A percentile compares a stretch with the other conserved stretches of the same genome.
These are phyloP conservation scores for Hippasteria phrygiana DNA, from an alignment of 53 echinoderm and acorn worm species.

Conservation along the genomic window DNA sequence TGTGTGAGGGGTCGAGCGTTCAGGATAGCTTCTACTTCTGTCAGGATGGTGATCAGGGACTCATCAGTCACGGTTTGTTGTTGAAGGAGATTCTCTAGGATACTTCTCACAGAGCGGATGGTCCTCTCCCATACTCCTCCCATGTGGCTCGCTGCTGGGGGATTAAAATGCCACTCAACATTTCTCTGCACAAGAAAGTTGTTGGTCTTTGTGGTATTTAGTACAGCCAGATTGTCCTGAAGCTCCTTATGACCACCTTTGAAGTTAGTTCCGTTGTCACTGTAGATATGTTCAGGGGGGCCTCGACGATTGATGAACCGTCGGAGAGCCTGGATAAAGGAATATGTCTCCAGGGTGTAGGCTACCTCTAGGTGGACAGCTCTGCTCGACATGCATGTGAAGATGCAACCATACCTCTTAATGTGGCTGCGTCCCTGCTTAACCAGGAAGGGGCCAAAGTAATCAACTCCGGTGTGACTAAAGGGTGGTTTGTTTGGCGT, in stretches of 20 bases:
- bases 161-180: conserved; percentile 66
- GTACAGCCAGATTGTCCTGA: conserved; percentile 39
- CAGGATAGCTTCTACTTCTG: conserved; percentile 71
- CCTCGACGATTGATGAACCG: conserved; percentile 57
- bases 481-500: conserved; percentile 65
- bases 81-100: conserved; percentile 60
- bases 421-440: conserved; percentile 27
- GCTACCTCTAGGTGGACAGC: conserved; percentile 41
- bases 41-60: conserved; percentile 61
- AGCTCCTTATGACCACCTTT: conserved; percentile 65
- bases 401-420: background rate
- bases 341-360: conserved; percentile 58
- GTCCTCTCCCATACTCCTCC: conserved; percentile 71
- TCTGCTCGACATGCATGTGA: background rate
- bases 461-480: conserved; percentile 52
- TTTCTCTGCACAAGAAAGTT: conserved; percentile 14
- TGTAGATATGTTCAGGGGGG: conserved; percentile 41
- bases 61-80: conserved; percentile 63
- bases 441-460: conserved; percentile 61
- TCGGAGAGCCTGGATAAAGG: conserved; percentile 53
- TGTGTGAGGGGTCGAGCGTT: conserved; percentile 57
- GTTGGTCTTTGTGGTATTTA: conserved; percentile 57
- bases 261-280: conserved; percentile 76
- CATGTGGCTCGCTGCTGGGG: conserved; percentile 72
- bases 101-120: conserved; percentile 67